phyloP scores from a whole-genome alignment of 2,888 invertebrate genomes.

The Amorpha juglandis region DNA sequence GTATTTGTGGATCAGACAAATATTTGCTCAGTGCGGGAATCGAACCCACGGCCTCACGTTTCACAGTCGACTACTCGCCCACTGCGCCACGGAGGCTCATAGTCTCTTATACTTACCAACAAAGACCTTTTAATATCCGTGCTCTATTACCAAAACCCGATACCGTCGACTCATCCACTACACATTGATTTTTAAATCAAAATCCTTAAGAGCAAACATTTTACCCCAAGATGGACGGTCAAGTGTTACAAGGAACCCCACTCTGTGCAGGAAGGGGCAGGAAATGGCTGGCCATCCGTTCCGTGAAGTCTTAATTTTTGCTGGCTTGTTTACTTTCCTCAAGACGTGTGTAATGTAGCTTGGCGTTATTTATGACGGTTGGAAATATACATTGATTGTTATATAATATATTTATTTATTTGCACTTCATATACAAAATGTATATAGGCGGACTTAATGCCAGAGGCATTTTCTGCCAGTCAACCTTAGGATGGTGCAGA shows the following conservation, averaged over 20 bases:
- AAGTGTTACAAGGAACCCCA: conserved; percentile 51
- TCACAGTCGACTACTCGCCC: no score
- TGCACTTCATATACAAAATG: no score
- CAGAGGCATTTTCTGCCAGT: no score
- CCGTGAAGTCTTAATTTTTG: conserved; percentile 23
- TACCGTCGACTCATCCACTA: neutral
- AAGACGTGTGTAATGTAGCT: conserved; percentile 1
- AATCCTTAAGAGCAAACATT: conserved; percentile 47
- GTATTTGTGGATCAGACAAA: no score
- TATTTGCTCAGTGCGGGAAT: no score
- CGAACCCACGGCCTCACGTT: no score
- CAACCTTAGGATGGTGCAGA: no score
- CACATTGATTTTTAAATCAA: conserved; percentile 43
- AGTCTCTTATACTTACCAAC: no score
- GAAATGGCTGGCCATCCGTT: conserved; percentile 61
- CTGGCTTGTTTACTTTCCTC: conserved; percentile 12
- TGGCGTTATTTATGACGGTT: conserved; percentile 9
- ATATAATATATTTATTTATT: no score
- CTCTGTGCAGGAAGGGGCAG: conserved; percentile 56
- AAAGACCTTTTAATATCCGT: no score
- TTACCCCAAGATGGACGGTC: conserved; percentile 56
- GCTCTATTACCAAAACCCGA: neutral
- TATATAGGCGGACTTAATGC: no score
- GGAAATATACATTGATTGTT: neutral
- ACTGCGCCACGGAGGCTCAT: no score